These are phyloP conservation scores for Cosmopolites sordidus DNA, from an alignment of 2,888 invertebrate genomes.

Conservation along the genomic window DNA sequence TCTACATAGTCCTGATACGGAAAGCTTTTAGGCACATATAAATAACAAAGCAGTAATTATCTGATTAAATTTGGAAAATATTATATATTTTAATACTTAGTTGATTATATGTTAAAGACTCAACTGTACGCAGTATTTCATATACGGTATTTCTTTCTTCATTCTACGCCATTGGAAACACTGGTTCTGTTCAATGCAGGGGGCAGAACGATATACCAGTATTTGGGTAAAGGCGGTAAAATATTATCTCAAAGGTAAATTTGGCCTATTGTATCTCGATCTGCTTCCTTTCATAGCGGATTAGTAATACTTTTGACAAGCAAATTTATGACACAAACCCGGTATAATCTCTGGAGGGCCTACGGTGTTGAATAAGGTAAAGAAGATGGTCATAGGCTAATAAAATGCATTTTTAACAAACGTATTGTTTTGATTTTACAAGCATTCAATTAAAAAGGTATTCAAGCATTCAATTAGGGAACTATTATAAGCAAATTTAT, in stretches of 20 bases:
- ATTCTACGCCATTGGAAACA: slow-evolving; percentile 3
- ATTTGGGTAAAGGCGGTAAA: slow-evolving; percentile 31
- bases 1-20: too few relatives aligned
- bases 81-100: too few relatives aligned
- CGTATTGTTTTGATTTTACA: too few relatives aligned
- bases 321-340: slow-evolving; percentile 45
- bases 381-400: not conserved
- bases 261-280: slow-evolving; percentile 36
- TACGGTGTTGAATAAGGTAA: not conserved
- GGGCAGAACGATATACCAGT: slow-evolving; percentile 16
- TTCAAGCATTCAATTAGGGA: too few relatives aligned
- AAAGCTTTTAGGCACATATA: too few relatives aligned
- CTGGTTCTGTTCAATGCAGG: slow-evolving; percentile 11
- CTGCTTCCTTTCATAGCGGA: slow-evolving; percentile 40
- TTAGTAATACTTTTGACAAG: slow-evolving; percentile 46
- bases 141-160: too few relatives aligned
- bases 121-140: too few relatives aligned
- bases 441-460: too few relatives aligned
- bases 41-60: too few relatives aligned
- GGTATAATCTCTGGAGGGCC: slow-evolving; percentile 24
- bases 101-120: too few relatives aligned
- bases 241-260: slow-evolving; percentile 48
- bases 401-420: not conserved
- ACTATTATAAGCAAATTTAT: too few relatives aligned
- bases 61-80: too few relatives aligned